Evolutionary conservation across 2,888 invertebrate genomes (phyloP).

Genomic region (Gandaritis pyraliata): DNA sequence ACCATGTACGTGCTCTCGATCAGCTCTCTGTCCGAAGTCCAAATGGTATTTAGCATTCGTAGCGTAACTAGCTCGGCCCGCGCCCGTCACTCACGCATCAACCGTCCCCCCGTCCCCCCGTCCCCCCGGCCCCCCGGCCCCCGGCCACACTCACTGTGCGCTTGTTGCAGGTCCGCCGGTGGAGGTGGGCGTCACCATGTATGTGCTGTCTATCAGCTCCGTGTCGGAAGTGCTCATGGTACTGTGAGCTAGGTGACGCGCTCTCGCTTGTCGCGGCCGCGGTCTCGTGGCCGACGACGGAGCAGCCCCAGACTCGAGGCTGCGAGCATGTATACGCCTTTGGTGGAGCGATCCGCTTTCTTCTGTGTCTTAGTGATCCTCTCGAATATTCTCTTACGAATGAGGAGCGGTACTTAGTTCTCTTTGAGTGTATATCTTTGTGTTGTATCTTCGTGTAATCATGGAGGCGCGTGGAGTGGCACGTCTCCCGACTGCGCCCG

Average conservation of each 20-base stretch:
- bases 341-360: slow-evolving; percentile 53
- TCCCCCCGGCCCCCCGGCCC: slow-evolving; percentile 38
- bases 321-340: slow-evolving; percentile 75
- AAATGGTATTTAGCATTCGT: slow-evolving; percentile 82
- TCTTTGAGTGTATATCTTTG: slow-evolving; percentile 28
- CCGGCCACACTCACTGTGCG: slow-evolving; percentile 89
- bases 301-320: slow-evolving; percentile 82
- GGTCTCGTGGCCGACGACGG: slow-evolving; percentile 53
- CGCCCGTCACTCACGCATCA: slow-evolving; percentile 41
- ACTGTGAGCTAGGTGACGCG: slow-evolving; percentile 77
- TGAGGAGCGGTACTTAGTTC: slow-evolving; percentile 36
- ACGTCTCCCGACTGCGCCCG: slow-evolving; percentile 1
- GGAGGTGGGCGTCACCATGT: slow-evolving; percentile 99
- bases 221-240: slow-evolving; percentile 99
- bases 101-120: slow-evolving; percentile 33
- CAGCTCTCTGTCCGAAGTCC: slow-evolving; percentile 93
- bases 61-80: slow-evolving; percentile 32
- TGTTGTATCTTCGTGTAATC: slow-evolving; percentile 31
- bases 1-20: slow-evolving; percentile 94
- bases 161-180: slow-evolving; percentile 96
- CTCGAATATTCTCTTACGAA: slow-evolving; percentile 43
- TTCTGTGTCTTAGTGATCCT: slow-evolving; percentile 50
- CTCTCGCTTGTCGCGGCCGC: slow-evolving; percentile 59
- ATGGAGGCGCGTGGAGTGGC: slow-evolving; percentile 13
- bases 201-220: slow-evolving; percentile 99